A percentile compares a stretch with the other conserved stretches of the same genome.
Evolutionary conservation across 2,888 invertebrate genomes (phyloP).

Genomic region (Dryobota labecula): DNA sequence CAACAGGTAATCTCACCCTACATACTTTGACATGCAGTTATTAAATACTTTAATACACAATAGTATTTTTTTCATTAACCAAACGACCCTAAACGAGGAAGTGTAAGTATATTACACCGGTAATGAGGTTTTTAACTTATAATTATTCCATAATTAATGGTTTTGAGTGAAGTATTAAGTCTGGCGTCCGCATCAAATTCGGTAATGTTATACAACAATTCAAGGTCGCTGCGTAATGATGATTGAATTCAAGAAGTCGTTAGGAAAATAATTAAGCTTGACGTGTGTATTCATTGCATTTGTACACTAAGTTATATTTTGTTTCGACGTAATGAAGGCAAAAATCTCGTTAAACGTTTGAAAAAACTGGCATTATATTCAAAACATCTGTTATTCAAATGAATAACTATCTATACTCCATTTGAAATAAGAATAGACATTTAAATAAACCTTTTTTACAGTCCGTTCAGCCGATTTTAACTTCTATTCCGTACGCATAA

Average conservation of each 20-base stretch:
- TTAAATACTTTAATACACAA: conserved; percentile 32
- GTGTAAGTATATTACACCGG: conserved; percentile 45
- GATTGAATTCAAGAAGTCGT: conserved; percentile 47
- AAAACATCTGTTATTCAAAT: too few species aligned
- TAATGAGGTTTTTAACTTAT: conserved; percentile 60
- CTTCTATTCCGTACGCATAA: too few species aligned
- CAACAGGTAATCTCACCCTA: conserved; percentile 34
- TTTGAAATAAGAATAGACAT: too few species aligned
- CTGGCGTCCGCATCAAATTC: conserved; percentile 49
- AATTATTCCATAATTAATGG: conserved; percentile 63
- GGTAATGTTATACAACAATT: conserved; percentile 45
- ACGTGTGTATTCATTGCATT: conserved; percentile 17
- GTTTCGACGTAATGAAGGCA: neutral
- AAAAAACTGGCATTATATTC: too few species aligned
- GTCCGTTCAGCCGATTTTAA: too few species aligned
- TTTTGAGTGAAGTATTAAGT: conserved; percentile 36
- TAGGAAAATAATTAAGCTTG: conserved; percentile 48
- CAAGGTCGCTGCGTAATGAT: conserved; percentile 55
- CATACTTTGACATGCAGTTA: conserved; percentile 46
- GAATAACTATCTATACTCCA: too few species aligned
- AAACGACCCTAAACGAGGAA: conserved; percentile 56
- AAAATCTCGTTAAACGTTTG: too few species aligned
- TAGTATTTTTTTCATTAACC: conserved; percentile 26
- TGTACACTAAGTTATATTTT: conserved; percentile 6
- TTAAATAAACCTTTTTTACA: too few species aligned